These are phyloP conservation scores for Ptilodon capucinus DNA, from an alignment of 2,888 invertebrate genomes.

Conservation along the genomic window DNA sequence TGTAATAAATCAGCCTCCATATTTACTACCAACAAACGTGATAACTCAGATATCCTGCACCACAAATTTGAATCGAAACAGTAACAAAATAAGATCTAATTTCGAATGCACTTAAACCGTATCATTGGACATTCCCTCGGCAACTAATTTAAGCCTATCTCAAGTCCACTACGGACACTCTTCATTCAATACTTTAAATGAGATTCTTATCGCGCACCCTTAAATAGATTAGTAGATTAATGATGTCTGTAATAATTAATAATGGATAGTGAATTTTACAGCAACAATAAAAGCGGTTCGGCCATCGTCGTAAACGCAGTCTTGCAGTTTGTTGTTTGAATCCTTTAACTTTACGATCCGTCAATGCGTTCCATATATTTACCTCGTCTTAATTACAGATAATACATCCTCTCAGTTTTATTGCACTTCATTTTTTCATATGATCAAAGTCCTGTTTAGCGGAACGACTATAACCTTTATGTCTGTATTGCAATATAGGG, in stretches of 20 bases:
- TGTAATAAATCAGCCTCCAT: conserved; percentile 78
- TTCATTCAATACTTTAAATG: conserved; percentile 83
- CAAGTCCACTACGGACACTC: conserved; percentile 80
- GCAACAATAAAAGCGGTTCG: conserved; percentile 79
- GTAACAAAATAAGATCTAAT: conserved; percentile 14
- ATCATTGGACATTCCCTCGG: conserved; percentile 25
- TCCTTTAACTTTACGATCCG: conserved; percentile 77
- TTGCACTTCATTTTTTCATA: conserved; percentile 65
- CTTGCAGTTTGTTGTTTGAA: conserved; percentile 78
- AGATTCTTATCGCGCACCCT: conserved; percentile 82
- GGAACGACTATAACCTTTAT: conserved; percentile 41
- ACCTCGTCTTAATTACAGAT: conserved; percentile 75
- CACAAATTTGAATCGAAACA: conserved; percentile 22
- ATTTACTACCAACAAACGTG: conserved; percentile 29
- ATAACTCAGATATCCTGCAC: conserved; percentile 19
- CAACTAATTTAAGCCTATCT: conserved; percentile 78
- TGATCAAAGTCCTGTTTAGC: conserved; percentile 53
- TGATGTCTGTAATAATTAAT: conserved; percentile 83
- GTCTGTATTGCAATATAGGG: conserved; percentile 34
- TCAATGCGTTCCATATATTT: conserved; percentile 78
- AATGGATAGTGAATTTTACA: conserved; percentile 82
- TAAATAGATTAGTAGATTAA: conserved; percentile 83
- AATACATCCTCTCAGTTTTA: conserved; percentile 70
- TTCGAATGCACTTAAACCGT: conserved; percentile 9
- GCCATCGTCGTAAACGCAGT: conserved; percentile 72